phyloP scores from a whole-genome alignment of 2,113 vertebrate species.

The Lagopus leucura region DNA sequence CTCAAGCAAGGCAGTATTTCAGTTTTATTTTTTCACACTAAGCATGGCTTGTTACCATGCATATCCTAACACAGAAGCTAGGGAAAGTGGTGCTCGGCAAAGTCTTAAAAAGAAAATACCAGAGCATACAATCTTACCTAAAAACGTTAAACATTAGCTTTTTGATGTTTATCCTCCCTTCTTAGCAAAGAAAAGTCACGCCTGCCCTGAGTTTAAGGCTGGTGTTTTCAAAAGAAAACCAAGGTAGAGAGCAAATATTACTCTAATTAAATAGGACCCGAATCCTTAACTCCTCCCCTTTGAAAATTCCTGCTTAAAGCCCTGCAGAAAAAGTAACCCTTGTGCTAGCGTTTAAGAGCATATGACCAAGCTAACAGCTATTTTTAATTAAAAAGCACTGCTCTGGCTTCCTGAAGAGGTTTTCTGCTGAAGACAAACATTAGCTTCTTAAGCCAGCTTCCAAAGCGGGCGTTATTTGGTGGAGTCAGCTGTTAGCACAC shows the following conservation, averaged over 20 bases:
- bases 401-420: slow-evolving; percentile 43
- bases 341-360: slow-evolving; percentile 32
- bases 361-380: slow-evolving; percentile 48
- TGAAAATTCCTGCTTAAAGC: slow-evolving; percentile 45
- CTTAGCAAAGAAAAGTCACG: background rate
- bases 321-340: slow-evolving; percentile 31
- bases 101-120: background rate
- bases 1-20: background rate
- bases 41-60: background rate
- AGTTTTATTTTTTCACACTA: background rate
- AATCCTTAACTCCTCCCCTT: background rate
- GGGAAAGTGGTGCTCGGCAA: background rate
- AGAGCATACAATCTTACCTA: background rate
- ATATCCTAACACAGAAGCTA: background rate
- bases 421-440: slow-evolving; percentile 65
- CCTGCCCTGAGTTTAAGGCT: background rate
- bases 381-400: slow-evolving; percentile 63
- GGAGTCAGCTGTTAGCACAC: slow-evolving; percentile 40
- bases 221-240: slow-evolving; percentile 29
- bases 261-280: slow-evolving; percentile 37
- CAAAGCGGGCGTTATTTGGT: background rate
- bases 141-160: slow-evolving; percentile 27
- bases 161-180: slow-evolving; percentile 48
- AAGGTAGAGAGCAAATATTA: slow-evolving; percentile 26
- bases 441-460: slow-evolving; percentile 35